Evolutionary conservation across 2,113 vertebrate species (phyloP).

Genomic region (Gallinago paraguaiae): DNA sequence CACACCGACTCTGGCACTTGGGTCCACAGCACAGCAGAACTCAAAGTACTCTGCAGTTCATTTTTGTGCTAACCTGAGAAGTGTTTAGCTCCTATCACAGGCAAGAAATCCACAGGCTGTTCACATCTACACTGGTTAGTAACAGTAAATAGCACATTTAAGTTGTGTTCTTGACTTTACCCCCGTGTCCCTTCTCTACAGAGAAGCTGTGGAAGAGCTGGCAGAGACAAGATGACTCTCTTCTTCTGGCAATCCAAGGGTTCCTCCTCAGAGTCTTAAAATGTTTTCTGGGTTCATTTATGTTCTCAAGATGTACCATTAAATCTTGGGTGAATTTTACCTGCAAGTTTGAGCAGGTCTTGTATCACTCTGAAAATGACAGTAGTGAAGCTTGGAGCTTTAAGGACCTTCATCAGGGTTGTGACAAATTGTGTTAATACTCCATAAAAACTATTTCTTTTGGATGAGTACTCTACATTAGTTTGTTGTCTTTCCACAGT

Average conservation of each 20-base stretch:
- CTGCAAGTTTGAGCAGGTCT: neutral
- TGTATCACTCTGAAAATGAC: neutral
- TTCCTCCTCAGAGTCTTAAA: neutral
- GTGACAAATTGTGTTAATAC: neutral
- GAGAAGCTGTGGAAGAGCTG: neutral
- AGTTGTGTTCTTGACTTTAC: neutral
- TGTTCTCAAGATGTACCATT: neutral
- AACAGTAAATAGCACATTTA: neutral
- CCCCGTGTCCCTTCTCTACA: neutral
- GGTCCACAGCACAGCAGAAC: neutral
- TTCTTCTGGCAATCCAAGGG: neutral
- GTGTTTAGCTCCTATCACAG: neutral
- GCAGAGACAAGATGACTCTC: neutral
- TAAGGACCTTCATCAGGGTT: neutral
- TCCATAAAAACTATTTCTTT: neutral
- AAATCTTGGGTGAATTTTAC: neutral
- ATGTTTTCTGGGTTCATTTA: neutral
- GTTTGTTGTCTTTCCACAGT: neutral
- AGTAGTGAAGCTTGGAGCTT: neutral
- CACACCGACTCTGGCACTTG: neutral
- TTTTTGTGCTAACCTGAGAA: neutral
- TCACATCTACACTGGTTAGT: neutral
- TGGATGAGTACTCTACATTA: neutral
- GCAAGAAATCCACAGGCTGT: neutral
- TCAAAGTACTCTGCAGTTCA: neutral